Evolutionary conservation across 2,888 invertebrate species (phyloP).

Genomic region (Biston stratarius): DNA sequence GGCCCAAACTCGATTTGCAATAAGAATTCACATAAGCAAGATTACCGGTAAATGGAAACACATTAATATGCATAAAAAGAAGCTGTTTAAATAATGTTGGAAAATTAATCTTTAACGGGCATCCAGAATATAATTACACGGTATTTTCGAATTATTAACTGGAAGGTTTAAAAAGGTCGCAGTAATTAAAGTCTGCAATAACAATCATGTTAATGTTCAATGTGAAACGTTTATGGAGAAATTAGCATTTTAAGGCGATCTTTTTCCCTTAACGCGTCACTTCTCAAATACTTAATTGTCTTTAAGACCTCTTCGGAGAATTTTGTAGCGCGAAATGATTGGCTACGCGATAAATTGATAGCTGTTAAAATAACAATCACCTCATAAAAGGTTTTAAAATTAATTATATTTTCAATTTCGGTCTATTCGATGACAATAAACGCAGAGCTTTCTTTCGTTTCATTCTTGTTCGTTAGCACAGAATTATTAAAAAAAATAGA

Average conservation of each 20-base stretch:
- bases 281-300: conserved; percentile 58
- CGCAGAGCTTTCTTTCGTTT: conserved; percentile 27
- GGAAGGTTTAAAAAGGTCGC: conserved; percentile 72
- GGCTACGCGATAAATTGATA: conserved; percentile 41
- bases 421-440: conserved; percentile 22
- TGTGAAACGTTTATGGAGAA: conserved; percentile 64
- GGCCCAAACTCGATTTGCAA: conserved; percentile 27
- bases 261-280: conserved; percentile 62
- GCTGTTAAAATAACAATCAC: conserved; percentile 36
- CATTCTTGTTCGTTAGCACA: conserved; percentile 23
- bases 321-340: conserved; percentile 49
- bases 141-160: conserved; percentile 64
- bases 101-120: conserved; percentile 62
- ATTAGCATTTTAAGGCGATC: conserved; percentile 67
- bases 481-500: conserved; percentile 8
- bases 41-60: conserved; percentile 26
- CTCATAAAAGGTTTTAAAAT: conserved; percentile 39
- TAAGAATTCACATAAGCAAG: conserved; percentile 16
- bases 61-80: conserved; percentile 33
- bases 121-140: conserved; percentile 70
- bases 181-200: conserved; percentile 78
- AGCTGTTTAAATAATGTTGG: conserved; percentile 33
- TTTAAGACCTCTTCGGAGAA: conserved; percentile 54
- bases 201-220: conserved; percentile 69
- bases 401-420: conserved; percentile 30